These are phyloP conservation scores for Lycophotia porphyrea DNA, from an alignment of 2,888 invertebrate genomes.

Conservation along the genomic window DNA sequence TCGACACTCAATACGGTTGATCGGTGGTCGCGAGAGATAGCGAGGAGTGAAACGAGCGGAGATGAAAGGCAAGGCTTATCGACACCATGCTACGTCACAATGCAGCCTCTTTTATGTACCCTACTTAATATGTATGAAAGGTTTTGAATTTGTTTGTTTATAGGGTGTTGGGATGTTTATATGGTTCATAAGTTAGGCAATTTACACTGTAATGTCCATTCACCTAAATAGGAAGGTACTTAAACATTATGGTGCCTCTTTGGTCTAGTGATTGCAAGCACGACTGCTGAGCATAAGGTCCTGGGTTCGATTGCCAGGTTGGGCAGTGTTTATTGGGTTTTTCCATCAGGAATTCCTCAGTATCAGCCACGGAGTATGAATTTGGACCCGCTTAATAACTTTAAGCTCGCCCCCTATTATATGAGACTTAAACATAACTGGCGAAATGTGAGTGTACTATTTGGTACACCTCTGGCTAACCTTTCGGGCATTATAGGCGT, in stretches of 20 bases:
- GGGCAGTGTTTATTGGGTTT: neutral
- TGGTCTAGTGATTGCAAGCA: neutral
- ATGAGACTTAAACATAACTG: no score
- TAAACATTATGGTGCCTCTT: neutral
- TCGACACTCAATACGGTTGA: constrained; percentile 46
- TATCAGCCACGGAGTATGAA: neutral
- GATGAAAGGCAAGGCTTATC: constrained; percentile 57
- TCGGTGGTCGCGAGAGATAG: constrained; percentile 56
- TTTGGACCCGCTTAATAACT: no score
- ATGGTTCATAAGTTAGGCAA: neutral
- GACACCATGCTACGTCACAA: constrained; percentile 36
- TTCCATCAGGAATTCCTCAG: neutral
- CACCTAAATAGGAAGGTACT: neutral
- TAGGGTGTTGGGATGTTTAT: neutral
- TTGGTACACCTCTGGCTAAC: no score
- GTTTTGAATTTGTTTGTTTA: constrained; percentile 11
- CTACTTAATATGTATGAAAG: constrained; percentile 30
- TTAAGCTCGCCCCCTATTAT: neutral
- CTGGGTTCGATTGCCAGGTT: neutral
- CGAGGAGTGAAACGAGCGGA: constrained; percentile 30
- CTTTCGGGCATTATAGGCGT: no score
- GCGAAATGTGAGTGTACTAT: no score
- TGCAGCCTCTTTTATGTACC: constrained; percentile 39
- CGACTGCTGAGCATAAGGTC: neutral
- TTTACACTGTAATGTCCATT: neutral